Percentiles rank a stretch among this genome's conserved stretches.
Conservation (phyloP, 2,888 invertebrate species). For the Drosophila sordidula region DNA sequence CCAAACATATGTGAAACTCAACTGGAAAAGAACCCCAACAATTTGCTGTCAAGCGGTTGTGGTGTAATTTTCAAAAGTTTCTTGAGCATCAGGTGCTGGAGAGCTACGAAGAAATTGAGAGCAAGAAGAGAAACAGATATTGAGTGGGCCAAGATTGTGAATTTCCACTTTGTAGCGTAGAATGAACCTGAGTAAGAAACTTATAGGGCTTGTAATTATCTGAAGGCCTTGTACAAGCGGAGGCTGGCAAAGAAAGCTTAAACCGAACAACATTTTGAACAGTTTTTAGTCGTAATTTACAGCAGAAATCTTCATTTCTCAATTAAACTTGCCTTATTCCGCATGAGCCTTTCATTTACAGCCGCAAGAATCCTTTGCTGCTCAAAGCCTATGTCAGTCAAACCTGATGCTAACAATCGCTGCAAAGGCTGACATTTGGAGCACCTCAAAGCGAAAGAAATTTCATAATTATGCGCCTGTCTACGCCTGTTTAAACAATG, state of each 20-base stretch:
- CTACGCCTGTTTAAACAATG: constrained; percentile 49
- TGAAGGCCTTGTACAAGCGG: no score
- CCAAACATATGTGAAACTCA: constrained; percentile 41
- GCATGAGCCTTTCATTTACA: neutral
- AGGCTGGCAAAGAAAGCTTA: no score
- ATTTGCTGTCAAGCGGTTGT: constrained; percentile 64
- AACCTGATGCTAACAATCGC: constrained; percentile 9
- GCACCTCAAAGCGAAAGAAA: constrained; percentile 34
- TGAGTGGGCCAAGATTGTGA: neutral
- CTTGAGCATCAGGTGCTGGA: constrained; percentile 13
- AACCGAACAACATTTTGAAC: no score
- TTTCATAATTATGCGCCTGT: constrained; percentile 68
- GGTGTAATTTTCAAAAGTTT: constrained; percentile 47
- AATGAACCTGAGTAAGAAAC: no score
- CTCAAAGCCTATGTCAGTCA: neutral
- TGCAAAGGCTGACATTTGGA: constrained; percentile 28
- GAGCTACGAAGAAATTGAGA: neutral
- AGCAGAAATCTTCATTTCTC: neutral
- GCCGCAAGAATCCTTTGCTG: neutral
- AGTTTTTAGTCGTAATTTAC: neutral
- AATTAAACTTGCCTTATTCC: neutral
- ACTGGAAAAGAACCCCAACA: constrained; percentile 43
- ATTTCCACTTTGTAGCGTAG: constrained; percentile 12
- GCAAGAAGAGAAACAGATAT: neutral
- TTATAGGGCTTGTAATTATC: neutral